Percentiles rank a stretch among this genome's conserved stretches.
phyloP scores from a whole-genome alignment of 1,140 invertebrate genomes.

The Drosophila bipectinata region DNA sequence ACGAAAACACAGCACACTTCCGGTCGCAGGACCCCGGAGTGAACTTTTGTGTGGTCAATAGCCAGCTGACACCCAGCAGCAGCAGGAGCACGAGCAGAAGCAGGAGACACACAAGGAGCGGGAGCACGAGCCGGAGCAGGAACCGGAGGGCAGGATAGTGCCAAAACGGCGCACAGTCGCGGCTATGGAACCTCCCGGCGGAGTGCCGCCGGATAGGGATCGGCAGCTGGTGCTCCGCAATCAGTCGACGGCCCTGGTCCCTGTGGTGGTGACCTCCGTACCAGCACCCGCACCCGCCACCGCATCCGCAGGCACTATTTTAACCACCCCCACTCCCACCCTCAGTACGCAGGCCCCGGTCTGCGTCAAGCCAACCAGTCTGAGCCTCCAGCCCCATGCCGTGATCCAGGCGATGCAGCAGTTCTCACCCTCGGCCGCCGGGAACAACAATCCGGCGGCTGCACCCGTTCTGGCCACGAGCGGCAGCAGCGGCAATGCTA shows the following conservation, averaged over 20 bases:
- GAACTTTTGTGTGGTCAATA: background rate
- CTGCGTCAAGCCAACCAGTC: conserved; percentile 47
- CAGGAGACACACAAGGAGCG: background rate
- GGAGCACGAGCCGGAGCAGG: conserved; percentile 4
- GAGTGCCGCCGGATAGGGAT: conserved; percentile 65
- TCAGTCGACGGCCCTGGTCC: conserved; percentile 30
- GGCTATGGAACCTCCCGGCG: conserved; percentile 78
- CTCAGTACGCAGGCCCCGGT: background rate
- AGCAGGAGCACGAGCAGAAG: background rate
- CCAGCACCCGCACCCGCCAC: conserved; percentile 3
- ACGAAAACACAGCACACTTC: background rate
- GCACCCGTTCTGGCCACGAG: conserved; percentile 14
- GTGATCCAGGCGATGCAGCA: conserved; percentile 38
- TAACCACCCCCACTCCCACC: background rate
- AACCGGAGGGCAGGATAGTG: conserved; percentile 17
- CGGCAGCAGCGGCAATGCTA: conserved; percentile 35
- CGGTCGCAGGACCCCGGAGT: background rate
- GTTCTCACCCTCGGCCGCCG: conserved; percentile 20
- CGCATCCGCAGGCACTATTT: conserved; percentile 2
- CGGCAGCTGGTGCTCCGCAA: conserved; percentile 57
- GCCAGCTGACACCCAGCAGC: background rate
- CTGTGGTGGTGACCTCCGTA: conserved; percentile 17
- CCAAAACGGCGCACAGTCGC: conserved; percentile 21
- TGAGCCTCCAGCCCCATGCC: conserved; percentile 35
- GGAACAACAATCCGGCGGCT: conserved; percentile 27